Percentiles rank a stretch among this genome's conserved stretches.
phyloP scores from a whole-genome alignment of 1,140 invertebrate genomes.

The Tetramorium simillimum region DNA sequence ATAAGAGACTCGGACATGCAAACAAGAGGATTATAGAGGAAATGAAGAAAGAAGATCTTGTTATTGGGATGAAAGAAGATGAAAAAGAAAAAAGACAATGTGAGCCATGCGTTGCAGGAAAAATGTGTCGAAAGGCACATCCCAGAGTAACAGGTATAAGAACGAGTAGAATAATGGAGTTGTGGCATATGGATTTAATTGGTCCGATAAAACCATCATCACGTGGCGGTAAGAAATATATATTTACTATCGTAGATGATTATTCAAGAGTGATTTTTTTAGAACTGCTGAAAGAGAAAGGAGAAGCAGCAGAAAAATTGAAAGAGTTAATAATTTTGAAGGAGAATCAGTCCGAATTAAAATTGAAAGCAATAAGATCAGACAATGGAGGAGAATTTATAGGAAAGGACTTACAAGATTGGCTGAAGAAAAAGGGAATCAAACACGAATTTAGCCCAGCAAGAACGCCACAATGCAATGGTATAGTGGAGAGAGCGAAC shows the following conservation, averaged over 20 bases:
- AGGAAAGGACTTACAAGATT: neutral
- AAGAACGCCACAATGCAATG: slow-evolving; percentile 23
- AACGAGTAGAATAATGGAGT: neutral
- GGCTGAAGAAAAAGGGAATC: neutral
- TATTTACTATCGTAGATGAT: neutral
- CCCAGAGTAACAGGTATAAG: neutral
- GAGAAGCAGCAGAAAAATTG: neutral
- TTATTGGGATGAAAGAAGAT: neutral
- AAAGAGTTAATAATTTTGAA: neutral
- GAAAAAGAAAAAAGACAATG: neutral
- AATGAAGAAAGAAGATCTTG: neutral
- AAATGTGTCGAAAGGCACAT: neutral
- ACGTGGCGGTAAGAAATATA: slow-evolving; percentile 2
- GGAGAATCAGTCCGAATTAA: neutral
- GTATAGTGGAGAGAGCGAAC: neutral
- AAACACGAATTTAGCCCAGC: slow-evolving; percentile 16
- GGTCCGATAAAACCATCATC: neutral
- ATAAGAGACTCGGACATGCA: neutral
- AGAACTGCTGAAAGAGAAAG: neutral
- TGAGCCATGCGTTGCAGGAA: neutral
- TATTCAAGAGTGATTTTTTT: neutral
- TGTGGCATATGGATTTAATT: slow-evolving; percentile 8
- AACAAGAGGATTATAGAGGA: neutral
- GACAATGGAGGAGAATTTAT: slow-evolving; percentile 12
- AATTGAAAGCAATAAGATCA: neutral